phyloP scores from a whole-genome alignment of 1,140 invertebrate species.

The Orchestia grillus region DNA sequence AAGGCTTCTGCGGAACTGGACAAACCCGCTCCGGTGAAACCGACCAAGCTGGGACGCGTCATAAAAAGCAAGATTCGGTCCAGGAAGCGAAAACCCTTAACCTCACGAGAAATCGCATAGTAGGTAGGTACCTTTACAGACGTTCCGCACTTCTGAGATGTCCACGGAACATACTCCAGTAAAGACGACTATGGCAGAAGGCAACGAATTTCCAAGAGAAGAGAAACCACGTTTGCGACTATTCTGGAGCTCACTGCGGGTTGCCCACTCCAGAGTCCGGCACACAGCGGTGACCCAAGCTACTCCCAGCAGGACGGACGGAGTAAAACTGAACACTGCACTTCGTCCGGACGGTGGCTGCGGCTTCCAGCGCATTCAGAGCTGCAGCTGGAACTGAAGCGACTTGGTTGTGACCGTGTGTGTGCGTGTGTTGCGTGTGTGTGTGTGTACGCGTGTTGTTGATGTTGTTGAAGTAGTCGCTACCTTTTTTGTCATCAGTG shows the following conservation, averaged over 20 bases:
- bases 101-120: background rate
- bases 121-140: background rate
- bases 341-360: background rate
- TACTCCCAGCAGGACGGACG: background rate
- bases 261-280: slow-evolving; percentile 10
- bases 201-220: background rate
- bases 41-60: background rate
- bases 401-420: background rate
- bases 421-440: background rate
- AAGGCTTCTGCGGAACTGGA: background rate
- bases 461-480: background rate
- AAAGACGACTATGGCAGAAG: background rate
- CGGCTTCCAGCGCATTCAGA: background rate
- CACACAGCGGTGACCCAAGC: background rate
- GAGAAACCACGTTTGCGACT: background rate
- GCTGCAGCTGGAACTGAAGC: background rate
- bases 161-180: background rate
- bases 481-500: background rate
- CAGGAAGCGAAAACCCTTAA: background rate
- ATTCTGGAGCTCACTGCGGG: background rate
- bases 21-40: background rate
- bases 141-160: background rate
- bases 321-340: background rate
- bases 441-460: background rate
- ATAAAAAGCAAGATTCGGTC: background rate